Conservation (phyloP, 2,113 vertebrate species). For the Heterotis niloticus region DNA sequence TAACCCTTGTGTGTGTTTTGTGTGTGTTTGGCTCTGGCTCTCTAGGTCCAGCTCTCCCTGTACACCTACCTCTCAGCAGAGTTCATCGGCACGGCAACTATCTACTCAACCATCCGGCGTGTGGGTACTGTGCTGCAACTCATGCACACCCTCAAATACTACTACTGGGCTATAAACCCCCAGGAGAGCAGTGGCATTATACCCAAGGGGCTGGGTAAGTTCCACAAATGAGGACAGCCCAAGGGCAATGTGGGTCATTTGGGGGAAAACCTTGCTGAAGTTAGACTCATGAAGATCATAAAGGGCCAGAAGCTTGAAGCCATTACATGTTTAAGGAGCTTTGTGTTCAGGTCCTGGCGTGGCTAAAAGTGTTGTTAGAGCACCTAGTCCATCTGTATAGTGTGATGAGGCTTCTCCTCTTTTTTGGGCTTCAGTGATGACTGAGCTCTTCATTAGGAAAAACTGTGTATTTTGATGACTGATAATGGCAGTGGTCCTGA, state of each 20-base stretch:
- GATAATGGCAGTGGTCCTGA: too few relatives aligned
- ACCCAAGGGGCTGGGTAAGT: conserved; percentile 90
- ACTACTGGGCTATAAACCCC: conserved; percentile 97
- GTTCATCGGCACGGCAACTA: conserved; percentile 97
- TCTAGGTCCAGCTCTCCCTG: conserved; percentile 89
- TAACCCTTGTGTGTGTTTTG: conserved; percentile 22
- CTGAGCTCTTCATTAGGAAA: too few relatives aligned
- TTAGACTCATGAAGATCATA: background rate
- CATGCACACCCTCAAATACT: conserved; percentile 98
- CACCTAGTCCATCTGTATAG: too few relatives aligned
- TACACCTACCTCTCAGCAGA: conserved; percentile 97
- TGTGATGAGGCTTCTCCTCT: too few relatives aligned
- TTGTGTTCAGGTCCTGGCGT: too few relatives aligned
- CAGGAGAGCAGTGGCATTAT: conserved; percentile 88
- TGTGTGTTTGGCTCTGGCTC: conserved; percentile 22
- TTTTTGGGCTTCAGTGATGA: too few relatives aligned
- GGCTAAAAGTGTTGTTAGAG: too few relatives aligned
- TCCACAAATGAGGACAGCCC: background rate
- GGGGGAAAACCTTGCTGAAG: background rate
- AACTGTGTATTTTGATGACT: too few relatives aligned
- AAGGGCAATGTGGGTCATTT: background rate
- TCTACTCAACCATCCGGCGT: conserved; percentile 93
- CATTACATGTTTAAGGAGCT: background rate
- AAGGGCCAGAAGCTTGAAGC: background rate
- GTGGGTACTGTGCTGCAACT: conserved; percentile 96